Percentiles rank a stretch among this genome's conserved stretches.
Evolutionary conservation across 1,140 invertebrate species (phyloP).

Genomic region (Eumaeus atala): DNA sequence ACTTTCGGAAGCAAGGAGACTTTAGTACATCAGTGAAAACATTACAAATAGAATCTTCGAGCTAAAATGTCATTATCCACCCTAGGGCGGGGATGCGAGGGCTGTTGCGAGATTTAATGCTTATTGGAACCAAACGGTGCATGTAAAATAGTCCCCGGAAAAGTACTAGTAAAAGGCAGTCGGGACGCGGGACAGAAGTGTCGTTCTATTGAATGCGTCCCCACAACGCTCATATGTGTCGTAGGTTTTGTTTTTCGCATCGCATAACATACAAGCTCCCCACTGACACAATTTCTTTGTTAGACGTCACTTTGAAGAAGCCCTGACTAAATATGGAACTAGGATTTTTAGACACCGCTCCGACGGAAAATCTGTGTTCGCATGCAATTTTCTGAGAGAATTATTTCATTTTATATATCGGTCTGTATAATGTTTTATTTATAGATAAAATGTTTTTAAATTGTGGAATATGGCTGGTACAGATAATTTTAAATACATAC

Average conservation of each 20-base stretch:
- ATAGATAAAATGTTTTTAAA: too few species aligned
- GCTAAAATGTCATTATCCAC: constrained; percentile 18
- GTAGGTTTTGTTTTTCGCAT: constrained; percentile 16
- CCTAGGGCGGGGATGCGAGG: constrained; percentile 13
- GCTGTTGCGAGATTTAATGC: constrained; percentile 17
- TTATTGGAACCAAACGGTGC: constrained; percentile 16
- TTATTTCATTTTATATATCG: too few species aligned
- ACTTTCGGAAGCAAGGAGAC: constrained; percentile 2
- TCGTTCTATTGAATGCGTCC: constrained; percentile 7
- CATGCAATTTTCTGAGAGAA: not conserved
- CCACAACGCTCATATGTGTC: not conserved
- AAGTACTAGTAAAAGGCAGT: constrained; percentile 13
- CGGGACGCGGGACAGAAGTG: constrained; percentile 8
- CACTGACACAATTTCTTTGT: constrained; percentile 53
- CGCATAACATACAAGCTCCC: constrained; percentile 25
- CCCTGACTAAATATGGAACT: constrained; percentile 27
- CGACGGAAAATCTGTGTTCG: constrained; percentile 5
- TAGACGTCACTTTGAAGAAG: constrained; percentile 38
- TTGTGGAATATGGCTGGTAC: too few species aligned
- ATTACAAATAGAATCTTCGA: constrained; percentile 17
- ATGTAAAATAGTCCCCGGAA: constrained; percentile 13
- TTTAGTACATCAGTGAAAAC: constrained; percentile 16
- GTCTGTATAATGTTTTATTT: too few species aligned
- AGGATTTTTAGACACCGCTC: constrained; percentile 22
- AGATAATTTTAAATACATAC: too few species aligned